A percentile compares a stretch with the other conserved stretches of the same genome.
Conservation (phyloP, 2,797 vertebrate genomes). For the Nothura maculosa region DNA sequence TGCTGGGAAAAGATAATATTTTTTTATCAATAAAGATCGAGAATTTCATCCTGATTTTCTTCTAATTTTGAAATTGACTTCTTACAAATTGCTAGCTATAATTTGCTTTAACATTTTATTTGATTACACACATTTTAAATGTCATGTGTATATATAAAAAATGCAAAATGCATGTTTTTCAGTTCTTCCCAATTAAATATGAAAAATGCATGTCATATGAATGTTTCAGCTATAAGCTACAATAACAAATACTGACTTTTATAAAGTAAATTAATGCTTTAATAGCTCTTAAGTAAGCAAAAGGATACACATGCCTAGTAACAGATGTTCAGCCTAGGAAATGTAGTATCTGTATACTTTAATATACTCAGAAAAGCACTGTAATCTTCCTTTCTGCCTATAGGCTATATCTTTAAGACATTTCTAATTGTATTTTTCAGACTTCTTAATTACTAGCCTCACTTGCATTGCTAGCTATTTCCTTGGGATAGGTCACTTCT, state of each 20-base stretch:
- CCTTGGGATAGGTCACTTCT: neutral
- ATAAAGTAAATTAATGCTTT: neutral
- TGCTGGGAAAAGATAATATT: neutral
- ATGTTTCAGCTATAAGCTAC: slow-evolving; percentile 23
- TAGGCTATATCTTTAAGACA: neutral
- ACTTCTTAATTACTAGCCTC: neutral
- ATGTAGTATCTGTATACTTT: neutral
- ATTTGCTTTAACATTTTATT: slow-evolving; percentile 38
- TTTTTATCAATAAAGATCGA: neutral
- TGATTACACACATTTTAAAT: slow-evolving; percentile 25
- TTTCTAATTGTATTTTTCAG: neutral
- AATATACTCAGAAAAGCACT: neutral
- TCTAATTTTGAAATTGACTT: slow-evolving; percentile 30
- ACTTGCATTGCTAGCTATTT: neutral
- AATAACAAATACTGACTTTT: neutral
- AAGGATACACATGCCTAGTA: rapidly evolving
- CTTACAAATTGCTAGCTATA: slow-evolving; percentile 6
- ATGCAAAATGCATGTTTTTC: slow-evolving; percentile 17
- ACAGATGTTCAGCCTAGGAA: neutral
- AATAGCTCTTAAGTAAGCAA: neutral
- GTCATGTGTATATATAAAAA: neutral
- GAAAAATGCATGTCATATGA: slow-evolving; percentile 1
- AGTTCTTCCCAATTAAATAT: slow-evolving; percentile 57
- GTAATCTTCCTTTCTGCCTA: neutral
- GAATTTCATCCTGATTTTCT: neutral